Conservation (phyloP, 2,113 vertebrate genomes). For the Ceyx margarethae region DNA sequence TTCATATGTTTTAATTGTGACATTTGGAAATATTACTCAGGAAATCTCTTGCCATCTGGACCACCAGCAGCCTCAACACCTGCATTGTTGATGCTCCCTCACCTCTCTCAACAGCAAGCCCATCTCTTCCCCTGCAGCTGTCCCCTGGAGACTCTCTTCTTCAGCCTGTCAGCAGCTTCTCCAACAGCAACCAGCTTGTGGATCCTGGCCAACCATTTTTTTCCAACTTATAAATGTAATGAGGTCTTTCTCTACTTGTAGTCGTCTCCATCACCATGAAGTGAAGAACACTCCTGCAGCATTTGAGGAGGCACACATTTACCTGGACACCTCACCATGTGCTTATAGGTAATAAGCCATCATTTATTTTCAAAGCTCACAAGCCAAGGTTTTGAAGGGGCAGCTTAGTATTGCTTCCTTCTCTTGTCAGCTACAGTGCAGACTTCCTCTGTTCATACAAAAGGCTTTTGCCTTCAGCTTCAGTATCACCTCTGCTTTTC, state of each 20-base stretch:
- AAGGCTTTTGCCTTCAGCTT: background rate
- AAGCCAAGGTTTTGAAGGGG: background rate
- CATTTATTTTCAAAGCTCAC: background rate
- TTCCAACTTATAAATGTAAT: background rate
- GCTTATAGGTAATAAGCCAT: background rate
- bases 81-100: background rate
- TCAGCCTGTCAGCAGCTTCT: background rate
- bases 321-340: background rate
- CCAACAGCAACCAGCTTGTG: background rate
- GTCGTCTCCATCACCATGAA: background rate
- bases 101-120: background rate
- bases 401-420: background rate
- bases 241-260: background rate
- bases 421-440: background rate
- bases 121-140: background rate
- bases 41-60: background rate
- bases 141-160: background rate
- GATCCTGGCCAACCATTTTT: background rate
- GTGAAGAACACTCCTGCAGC: background rate
- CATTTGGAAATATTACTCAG: constrained; percentile 4
- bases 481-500: background rate
- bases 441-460: background rate
- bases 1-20: background rate
- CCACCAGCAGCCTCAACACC: constrained; percentile 3
- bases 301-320: background rate